Evolutionary conservation across 2,113 vertebrate genomes (phyloP).

Genomic region (Brachirus orientalis): DNA sequence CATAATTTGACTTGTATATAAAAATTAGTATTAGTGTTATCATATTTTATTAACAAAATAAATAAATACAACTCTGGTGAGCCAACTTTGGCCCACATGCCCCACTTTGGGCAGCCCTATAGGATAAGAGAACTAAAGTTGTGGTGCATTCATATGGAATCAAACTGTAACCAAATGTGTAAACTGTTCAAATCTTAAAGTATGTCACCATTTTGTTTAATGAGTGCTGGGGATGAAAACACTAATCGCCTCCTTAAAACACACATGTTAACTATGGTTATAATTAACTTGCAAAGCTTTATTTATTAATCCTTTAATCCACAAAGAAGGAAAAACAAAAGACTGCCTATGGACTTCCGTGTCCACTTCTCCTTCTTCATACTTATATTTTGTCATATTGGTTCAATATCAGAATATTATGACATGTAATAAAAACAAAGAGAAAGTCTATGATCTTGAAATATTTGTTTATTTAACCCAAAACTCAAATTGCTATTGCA

Average conservation of each 20-base stretch:
- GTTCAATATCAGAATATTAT: too few species aligned
- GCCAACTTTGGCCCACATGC: too few species aligned
- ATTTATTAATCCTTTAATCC: neutral
- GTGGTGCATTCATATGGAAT: slow-evolving; percentile 23
- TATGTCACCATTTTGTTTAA: slow-evolving; percentile 61
- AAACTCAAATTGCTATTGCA: too few species aligned
- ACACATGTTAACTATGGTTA: slow-evolving; percentile 64
- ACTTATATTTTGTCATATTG: too few species aligned
- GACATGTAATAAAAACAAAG: too few species aligned
- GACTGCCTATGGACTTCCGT: neutral
- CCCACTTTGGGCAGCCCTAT: neutral
- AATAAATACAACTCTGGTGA: too few species aligned
- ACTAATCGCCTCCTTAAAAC: slow-evolving; percentile 82
- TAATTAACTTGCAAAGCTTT: slow-evolving; percentile 62
- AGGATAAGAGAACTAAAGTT: slow-evolving; percentile 42
- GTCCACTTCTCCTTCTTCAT: too few species aligned
- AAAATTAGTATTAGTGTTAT: too few species aligned
- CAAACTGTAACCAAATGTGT: slow-evolving; percentile 40
- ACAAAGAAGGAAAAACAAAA: neutral
- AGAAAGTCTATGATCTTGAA: too few species aligned
- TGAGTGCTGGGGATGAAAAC: slow-evolving; percentile 85
- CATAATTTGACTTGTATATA: too few species aligned
- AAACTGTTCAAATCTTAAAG: slow-evolving; percentile 11
- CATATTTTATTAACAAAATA: too few species aligned
- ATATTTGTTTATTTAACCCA: too few species aligned